These are phyloP conservation scores for Varanus salvator DNA, from an alignment of 2,113 vertebrate species.

Conservation along the genomic window DNA sequence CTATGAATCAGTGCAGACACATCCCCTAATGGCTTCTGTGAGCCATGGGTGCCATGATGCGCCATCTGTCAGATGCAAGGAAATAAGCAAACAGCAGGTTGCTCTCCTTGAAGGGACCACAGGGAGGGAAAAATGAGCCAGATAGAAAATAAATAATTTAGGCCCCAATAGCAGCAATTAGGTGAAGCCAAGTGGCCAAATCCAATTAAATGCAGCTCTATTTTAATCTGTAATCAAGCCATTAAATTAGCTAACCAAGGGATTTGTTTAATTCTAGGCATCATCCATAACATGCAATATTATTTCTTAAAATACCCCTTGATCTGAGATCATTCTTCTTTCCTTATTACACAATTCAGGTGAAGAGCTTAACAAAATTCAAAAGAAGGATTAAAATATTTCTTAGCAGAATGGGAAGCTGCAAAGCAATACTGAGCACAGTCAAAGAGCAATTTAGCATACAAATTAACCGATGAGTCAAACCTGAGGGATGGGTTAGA, in stretches of 20 bases:
- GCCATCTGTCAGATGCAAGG: not conserved
- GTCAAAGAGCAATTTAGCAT: constrained; percentile 4
- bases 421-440: not conserved
- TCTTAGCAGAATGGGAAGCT: not conserved
- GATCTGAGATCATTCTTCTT: constrained; percentile 1
- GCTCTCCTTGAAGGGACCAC: not conserved
- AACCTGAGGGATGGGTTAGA: not conserved
- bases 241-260: not conserved
- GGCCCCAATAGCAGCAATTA: not conserved
- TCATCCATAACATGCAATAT: constrained; percentile 10
- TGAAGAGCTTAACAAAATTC: constrained; percentile 13
- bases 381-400: constrained; percentile 19
- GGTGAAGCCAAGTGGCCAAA: constrained; percentile 1
- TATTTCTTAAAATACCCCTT: not conserved
- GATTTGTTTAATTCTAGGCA: constrained; percentile 32
- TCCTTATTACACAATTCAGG: not conserved
- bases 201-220: constrained; percentile 24
- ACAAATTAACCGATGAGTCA: not conserved
- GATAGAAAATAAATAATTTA: not conserved
- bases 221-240: constrained; percentile 18
- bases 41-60: too few species aligned
- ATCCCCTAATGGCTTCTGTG: not conserved
- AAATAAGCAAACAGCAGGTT: not conserved
- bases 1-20: too few species aligned
- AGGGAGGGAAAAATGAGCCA: not conserved